These are phyloP conservation scores for Orgyia antiqua DNA, from an alignment of 2,888 invertebrate species.

Conservation along the genomic window DNA sequence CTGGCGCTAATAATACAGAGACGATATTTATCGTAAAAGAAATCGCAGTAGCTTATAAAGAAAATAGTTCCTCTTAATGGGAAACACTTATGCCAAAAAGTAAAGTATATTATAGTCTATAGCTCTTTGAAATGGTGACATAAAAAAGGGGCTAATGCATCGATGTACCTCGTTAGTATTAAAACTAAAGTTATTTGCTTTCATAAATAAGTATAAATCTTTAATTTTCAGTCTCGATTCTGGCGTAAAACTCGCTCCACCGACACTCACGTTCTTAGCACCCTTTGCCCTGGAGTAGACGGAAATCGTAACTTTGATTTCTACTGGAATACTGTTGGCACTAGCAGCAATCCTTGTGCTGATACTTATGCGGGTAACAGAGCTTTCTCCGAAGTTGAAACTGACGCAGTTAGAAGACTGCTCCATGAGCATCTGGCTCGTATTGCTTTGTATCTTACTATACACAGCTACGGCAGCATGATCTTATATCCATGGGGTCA, in stretches of 20 bases:
- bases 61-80: too few species aligned
- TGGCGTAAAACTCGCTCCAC: conserved; percentile 85
- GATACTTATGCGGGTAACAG: conserved; percentile 79
- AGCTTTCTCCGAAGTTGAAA: conserved; percentile 84
- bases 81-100: too few species aligned
- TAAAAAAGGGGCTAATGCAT: too few species aligned
- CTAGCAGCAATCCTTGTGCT: conserved; percentile 72
- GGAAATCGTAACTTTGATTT: conserved; percentile 87
- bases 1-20: too few species aligned
- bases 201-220: too few species aligned
- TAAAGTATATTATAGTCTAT: too few species aligned
- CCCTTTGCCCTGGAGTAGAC: conserved; percentile 82
- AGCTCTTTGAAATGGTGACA: too few species aligned
- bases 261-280: conserved; percentile 32
- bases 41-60: too few species aligned
- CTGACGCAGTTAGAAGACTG: conserved; percentile 75
- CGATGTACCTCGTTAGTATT: too few species aligned
- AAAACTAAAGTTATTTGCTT: too few species aligned
- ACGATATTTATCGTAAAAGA: too few species aligned
- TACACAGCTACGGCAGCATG: conserved; percentile 86
- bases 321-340: conserved; percentile 81
- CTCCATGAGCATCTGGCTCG: conserved; percentile 65
- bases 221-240: conserved; percentile 67
- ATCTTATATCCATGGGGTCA: conserved; percentile 84
- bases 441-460: conserved; percentile 81